Evolutionary conservation across 1,140 invertebrate genomes (phyloP).

Genomic region (Ostrea edulis): DNA sequence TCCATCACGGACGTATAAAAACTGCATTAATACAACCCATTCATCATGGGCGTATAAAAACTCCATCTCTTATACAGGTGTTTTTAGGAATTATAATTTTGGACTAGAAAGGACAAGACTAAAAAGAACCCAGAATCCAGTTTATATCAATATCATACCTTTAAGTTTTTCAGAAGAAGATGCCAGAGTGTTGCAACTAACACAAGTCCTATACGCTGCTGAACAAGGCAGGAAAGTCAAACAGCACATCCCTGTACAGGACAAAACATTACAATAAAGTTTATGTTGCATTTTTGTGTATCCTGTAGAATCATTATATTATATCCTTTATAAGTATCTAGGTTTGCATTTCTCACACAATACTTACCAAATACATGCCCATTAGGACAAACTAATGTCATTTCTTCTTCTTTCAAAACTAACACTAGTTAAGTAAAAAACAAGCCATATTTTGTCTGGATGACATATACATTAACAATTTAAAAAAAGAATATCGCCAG

Average conservation of each 20-base stretch:
- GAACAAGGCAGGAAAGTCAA: conserved; percentile 22
- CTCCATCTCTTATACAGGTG: no score
- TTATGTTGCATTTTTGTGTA: background rate
- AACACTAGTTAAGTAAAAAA: background rate
- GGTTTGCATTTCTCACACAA: background rate
- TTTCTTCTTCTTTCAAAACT: conserved; percentile 20
- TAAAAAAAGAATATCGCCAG: no score
- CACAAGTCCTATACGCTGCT: background rate
- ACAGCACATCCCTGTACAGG: conserved; percentile 10
- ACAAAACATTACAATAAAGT: background rate
- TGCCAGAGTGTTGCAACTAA: background rate
- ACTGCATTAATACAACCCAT: no score
- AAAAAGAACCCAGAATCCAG: no score
- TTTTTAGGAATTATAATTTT: no score
- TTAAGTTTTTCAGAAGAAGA: background rate
- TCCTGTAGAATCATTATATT: background rate
- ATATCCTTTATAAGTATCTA: no score
- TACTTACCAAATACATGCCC: background rate
- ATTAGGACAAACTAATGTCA: background rate
- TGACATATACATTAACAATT: no score
- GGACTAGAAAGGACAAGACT: no score
- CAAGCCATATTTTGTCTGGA: background rate
- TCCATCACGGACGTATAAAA: no score
- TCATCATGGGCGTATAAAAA: no score
- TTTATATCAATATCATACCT: background rate